Conservation (phyloP, 2,797 vertebrate species). For the Lacerta viridis region DNA sequence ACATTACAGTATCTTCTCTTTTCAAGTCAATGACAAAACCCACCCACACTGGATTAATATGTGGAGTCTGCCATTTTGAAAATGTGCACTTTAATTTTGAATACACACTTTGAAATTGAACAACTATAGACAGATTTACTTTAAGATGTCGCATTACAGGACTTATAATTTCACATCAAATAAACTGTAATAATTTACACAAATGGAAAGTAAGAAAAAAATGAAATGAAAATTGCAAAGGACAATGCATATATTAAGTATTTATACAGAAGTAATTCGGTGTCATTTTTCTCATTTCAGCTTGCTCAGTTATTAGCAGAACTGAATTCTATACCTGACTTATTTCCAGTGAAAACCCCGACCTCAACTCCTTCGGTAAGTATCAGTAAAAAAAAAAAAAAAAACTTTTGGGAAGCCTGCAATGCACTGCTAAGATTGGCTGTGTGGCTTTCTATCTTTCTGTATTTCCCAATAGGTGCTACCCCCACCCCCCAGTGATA, state of each 20-base stretch:
- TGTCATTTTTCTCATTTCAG: slow-evolving; percentile 77
- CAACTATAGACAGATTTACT: too few species aligned
- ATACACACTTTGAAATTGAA: too few species aligned
- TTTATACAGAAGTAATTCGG: slow-evolving; percentile 44
- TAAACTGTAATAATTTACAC: slow-evolving; percentile 18
- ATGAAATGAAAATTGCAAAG: not conserved
- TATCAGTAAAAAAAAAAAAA: not conserved
- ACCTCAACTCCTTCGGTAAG: slow-evolving; percentile 82
- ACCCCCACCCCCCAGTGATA: not conserved
- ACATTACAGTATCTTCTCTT: not conserved
- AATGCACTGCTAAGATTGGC: not conserved
- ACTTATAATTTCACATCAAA: not conserved
- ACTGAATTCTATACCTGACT: slow-evolving; percentile 88
- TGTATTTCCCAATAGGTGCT: slow-evolving; percentile 6
- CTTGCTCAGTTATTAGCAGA: slow-evolving; percentile 93
- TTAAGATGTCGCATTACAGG: slow-evolving; percentile 9
- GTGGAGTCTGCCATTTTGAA: not conserved
- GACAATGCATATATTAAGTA: slow-evolving; percentile 6
- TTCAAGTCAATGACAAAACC: not conserved
- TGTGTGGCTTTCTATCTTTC: fast-evolving
- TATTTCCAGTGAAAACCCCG: slow-evolving; percentile 84
- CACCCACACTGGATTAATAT: not conserved
- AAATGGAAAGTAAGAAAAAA: slow-evolving; percentile 7
- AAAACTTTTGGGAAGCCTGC: not conserved
- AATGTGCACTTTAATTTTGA: not conserved